A percentile compares a stretch with the other conserved stretches of the same genome.
These are phyloP conservation scores for Eurois occulta DNA, from an alignment of 2,888 invertebrate species.

Conservation along the genomic window DNA sequence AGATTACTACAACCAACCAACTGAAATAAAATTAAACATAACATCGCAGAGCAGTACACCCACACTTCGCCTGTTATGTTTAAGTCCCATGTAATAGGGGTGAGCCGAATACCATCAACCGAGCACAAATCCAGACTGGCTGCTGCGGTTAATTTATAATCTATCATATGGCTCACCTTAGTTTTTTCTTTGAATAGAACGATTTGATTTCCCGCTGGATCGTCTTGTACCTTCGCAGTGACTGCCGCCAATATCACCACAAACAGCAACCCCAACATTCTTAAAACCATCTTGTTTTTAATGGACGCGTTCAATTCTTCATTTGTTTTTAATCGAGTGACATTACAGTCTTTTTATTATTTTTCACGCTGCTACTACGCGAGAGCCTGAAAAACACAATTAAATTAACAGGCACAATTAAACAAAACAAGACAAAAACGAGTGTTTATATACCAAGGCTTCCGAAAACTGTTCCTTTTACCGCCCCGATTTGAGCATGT, in stretches of 20 bases:
- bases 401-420: background rate
- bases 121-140: too few relatives aligned
- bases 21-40: too few relatives aligned
- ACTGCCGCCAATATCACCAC: slow-evolving; percentile 48
- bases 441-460: background rate
- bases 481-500: background rate
- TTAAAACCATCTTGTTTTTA: slow-evolving; percentile 87
- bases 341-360: slow-evolving; percentile 2
- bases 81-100: too few relatives aligned
- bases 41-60: too few relatives aligned
- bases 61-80: too few relatives aligned
- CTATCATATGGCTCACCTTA: slow-evolving; percentile 75
- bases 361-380: too few relatives aligned
- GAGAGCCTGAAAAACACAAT: slow-evolving; percentile 16
- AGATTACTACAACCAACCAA: too few relatives aligned
- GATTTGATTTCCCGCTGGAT: slow-evolving; percentile 74
- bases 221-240: slow-evolving; percentile 43
- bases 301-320: background rate
- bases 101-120: too few relatives aligned
- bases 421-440: background rate
- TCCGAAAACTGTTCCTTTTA: background rate
- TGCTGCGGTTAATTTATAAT: background rate
- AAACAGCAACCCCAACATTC: slow-evolving; percentile 40
- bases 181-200: slow-evolving; percentile 76
- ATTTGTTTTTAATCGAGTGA: background rate